A percentile compares a stretch with the other conserved stretches of the same genome.
These are phyloP conservation scores for Lasioglossum calceatum DNA, from an alignment of 2,888 invertebrate genomes.

Conservation along the genomic window DNA sequence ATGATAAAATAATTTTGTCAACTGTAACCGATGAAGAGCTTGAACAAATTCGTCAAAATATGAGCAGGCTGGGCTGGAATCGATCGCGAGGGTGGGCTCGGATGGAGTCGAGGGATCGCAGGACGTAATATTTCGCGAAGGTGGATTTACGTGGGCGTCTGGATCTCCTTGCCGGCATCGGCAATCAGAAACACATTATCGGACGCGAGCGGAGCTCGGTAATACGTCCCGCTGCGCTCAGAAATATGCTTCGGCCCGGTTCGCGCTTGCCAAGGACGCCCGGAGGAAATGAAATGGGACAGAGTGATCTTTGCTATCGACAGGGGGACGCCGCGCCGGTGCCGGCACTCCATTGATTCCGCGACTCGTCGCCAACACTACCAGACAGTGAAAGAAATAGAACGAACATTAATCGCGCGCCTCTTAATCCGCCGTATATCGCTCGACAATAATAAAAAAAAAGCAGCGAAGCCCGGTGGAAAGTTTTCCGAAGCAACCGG, in stretches of 20 bases:
- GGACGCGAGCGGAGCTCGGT: constrained; percentile 74
- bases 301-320: constrained; percentile 51
- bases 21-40: neutral
- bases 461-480: neutral
- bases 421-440: neutral
- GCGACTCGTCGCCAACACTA: neutral
- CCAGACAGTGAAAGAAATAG: neutral
- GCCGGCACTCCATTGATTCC: constrained; percentile 5
- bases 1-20: neutral
- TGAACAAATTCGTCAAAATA: neutral
- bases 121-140: constrained; percentile 60
- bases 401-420: constrained; percentile 7
- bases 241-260: constrained; percentile 72
- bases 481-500: neutral
- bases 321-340: neutral
- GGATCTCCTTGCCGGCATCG: constrained; percentile 56
- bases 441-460: neutral
- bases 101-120: neutral
- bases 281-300: constrained; percentile 50
- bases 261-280: constrained; percentile 36
- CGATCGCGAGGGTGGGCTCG: neutral
- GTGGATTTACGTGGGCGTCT: constrained; percentile 59
- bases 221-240: constrained; percentile 80
- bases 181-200: constrained; percentile 84
- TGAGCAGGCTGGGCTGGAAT: neutral